Evolutionary conservation across 2,888 invertebrate species (phyloP), one percentile per base, ranked within the genome.

Genomic region (Cryptocephalus primarius): DNA sequence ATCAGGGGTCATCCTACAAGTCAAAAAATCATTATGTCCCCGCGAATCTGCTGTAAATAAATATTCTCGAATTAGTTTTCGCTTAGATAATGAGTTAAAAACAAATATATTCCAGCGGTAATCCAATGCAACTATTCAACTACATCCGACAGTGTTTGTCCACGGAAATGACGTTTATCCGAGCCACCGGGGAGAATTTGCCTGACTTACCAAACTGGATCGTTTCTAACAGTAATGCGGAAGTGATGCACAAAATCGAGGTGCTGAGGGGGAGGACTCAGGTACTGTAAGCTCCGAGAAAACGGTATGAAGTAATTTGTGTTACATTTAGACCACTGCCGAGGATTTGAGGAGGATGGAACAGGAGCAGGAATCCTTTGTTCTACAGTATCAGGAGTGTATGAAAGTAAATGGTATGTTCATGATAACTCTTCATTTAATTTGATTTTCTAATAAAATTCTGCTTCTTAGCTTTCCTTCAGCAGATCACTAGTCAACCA

Each of bases 281-380:
- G 59, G 70, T 69, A 59, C 34, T 38, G 13, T 4, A 22, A 22
- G 2, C 22, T 40, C 1, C 22, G 2, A 22, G 22, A 22, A 22
- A 22, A 6, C 6, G 3, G 22, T 22, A 4, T 6, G 22, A 22
- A 22, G 22, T 22, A 14, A 41, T 11, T 11, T 9, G 22, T 6
- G 31, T 42, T 32, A 11, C 11, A 6, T 36, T 36, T 42, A 80
- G 73, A 79, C 82, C 60, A 85, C 86, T 0, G 80, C 80, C 0
- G 82, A 84, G 48, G 83, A 85, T 62, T 75, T 89, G 6, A 70
- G 86, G 9, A 75, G 77, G 50, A 77, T 89, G 69, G 88, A 88
- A 56, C 83, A 88, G 43, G 88, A 87, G 55, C 88, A 89, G 53
- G 91, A 92, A 66, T 79, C 85, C 0, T 89, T 91, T 71, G 86